Base-by-base conservation (phyloP, 2,797 vertebrate species). In the Parauchenoglanis punctatus region DNA sequence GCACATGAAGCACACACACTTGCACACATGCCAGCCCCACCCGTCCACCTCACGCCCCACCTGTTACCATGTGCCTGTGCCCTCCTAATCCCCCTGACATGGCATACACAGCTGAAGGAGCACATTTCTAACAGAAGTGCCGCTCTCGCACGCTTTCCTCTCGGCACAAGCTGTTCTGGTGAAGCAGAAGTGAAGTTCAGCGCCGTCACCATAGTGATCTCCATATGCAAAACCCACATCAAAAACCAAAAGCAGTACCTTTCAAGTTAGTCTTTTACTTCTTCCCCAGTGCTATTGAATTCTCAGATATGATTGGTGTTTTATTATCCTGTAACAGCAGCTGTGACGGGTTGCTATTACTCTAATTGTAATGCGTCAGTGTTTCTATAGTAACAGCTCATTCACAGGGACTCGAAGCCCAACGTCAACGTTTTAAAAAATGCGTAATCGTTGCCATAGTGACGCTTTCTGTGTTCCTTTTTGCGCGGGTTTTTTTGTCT, bases 1-100 rank as follows among this genome's bases (percentile, higher is more conserved):
- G 12, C 20, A n/a, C 31, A 20, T 63, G 56, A 44, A 18, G 17
- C 10, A 0, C 35, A 17, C 25, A 35, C 17, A 77, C 72, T 58
- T 23, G n/a, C 54, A 40, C 6, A 67, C 25, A 72, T 6, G 17
- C 46, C 44, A 76, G 49, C 56, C 81, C 15, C 88, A 87, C 88
- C 85, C 85, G 61, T 87, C 88, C 87, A 84, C 61, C 84, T 82
- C 81, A 23, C 49, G 40, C 81, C n/a, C 54, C 90, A 89, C 90
- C 90, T 91, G 90, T 89, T 86, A 54, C 80, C 80, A 40, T 58
- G 18, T 78, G 77, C 68, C 87, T 85, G 76, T 82, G 25, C 85
- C 18, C 58, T 81, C 67, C 54, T 87, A 87, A 88, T 84, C 88
- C 86, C 63, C 65, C 73, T 28, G 15, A 15, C 88, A 88, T 88